phyloP scores from a whole-genome alignment of 2,113 vertebrate genomes.

The Arenaria interpres region DNA sequence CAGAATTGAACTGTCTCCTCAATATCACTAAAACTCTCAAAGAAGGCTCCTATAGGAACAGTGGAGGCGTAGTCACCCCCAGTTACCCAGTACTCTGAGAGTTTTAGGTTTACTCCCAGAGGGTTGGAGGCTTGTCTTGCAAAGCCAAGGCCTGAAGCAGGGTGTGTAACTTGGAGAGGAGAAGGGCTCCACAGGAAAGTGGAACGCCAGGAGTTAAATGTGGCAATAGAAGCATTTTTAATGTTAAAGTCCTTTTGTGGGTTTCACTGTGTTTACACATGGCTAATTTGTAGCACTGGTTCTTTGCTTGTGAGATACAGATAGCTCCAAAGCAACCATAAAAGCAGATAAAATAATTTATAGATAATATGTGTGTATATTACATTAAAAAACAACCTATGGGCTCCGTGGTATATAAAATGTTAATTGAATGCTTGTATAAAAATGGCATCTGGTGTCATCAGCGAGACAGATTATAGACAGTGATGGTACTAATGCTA shows the following conservation, averaged over 20 bases:
- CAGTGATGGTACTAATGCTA: not conserved
- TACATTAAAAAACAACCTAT: not conserved
- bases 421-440: not conserved
- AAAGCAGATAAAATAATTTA: not conserved
- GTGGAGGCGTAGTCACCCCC: not conserved
- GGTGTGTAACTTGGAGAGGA: not conserved
- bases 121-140: not conserved
- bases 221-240: not conserved
- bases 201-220: not conserved
- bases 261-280: not conserved
- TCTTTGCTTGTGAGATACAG: not conserved
- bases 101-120: not conserved
- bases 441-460: slow-evolving; percentile 20
- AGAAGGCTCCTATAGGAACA: not conserved
- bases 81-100: not conserved
- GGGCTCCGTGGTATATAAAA: not conserved
- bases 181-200: not conserved
- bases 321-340: not conserved
- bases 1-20: not conserved
- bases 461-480: not conserved
- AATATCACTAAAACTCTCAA: not conserved
- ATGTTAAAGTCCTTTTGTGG: not conserved
- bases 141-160: not conserved
- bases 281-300: not conserved
- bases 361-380: not conserved